A percentile compares a stretch with the other conserved stretches of the same genome.
phyloP scores from a whole-genome alignment of 1,140 invertebrate species.

The Drosophila sproati region DNA sequence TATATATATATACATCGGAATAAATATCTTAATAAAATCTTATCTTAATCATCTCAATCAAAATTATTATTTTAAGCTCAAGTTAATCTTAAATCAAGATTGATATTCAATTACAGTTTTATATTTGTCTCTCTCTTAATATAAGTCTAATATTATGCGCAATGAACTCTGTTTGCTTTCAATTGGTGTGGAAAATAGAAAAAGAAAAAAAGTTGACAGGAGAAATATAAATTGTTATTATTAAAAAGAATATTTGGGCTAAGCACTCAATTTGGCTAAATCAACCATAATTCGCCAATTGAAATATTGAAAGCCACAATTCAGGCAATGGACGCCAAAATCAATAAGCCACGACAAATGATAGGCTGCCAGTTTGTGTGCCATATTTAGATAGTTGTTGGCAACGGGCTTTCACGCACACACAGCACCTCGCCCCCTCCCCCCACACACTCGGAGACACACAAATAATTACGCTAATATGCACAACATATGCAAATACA shows the following conservation, averaged over 20 bases:
- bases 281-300: slow-evolving; percentile 55
- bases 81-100: no score
- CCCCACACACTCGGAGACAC: slow-evolving; percentile 27
- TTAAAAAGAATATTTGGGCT: neutral
- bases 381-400: slow-evolving; percentile 42
- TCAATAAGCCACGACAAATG: slow-evolving; percentile 21
- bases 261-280: neutral
- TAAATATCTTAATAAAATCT: no score
- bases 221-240: neutral
- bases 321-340: slow-evolving; percentile 47
- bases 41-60: no score
- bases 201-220: neutral
- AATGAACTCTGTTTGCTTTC: neutral
- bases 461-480: slow-evolving; percentile 77
- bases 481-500: slow-evolving; percentile 51
- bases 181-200: neutral
- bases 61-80: no score
- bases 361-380: slow-evolving; percentile 72
- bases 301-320: slow-evolving; percentile 60
- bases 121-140: no score
- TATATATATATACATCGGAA: no score
- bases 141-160: no score
- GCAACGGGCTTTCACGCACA: slow-evolving; percentile 13
- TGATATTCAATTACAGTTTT: no score
- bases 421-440: neutral